Base-by-base conservation (phyloP, 2,888 invertebrate species). In the Zootermopsis nevadensis region DNA sequence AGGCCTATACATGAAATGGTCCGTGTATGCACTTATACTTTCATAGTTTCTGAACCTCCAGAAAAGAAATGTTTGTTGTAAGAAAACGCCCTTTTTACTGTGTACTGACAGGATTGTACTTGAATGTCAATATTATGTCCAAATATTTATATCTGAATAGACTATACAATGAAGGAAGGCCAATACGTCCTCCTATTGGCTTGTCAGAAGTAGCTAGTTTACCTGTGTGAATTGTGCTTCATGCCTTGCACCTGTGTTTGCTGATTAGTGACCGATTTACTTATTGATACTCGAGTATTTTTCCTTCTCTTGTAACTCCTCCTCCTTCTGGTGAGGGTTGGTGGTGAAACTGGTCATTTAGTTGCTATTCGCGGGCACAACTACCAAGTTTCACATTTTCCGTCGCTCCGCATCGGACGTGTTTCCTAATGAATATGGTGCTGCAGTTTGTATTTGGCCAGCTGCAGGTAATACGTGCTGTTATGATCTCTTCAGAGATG, bases 191-290 rank as follows among this genome's bases (percentile, higher is more conserved):
- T 48, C 19, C 48, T 15, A 48, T 48, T n/a, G 66, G 69, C 33
- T 31, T 69, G 69, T 69, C 69, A 69, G 69, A 69, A 69, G 33
- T 6, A 69, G 69, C 69, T 69, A 33, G 31, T 69, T 69, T 69
- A 31, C 69, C 69, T 69, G 69, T 69, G 69, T 69, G 69, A 69
- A 69, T 69, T 66, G 66, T 66, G 66, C 66, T 66, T n/a, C 27
- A 69, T 31, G 74, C 8, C 74, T 74, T 24, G 74, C 81, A 84
- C 81, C 77, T 82, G 79, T 83, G 80, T 83, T 69, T 84, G 83
- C 74, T 82, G 81, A 84, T 83, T 85, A 79, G 82, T 48, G 74
- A 77, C 80, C 79, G 79, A 79, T 79, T 79, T 79, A 60, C 79
- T 66, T 60, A 79, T 35, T 60, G 79, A 79, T 79, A 79, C 60